Evolutionary conservation across 2,797 vertebrate genomes (phyloP), one percentile per base, ranked within the genome.

Genomic region (Sebastes oblongus): DNA sequence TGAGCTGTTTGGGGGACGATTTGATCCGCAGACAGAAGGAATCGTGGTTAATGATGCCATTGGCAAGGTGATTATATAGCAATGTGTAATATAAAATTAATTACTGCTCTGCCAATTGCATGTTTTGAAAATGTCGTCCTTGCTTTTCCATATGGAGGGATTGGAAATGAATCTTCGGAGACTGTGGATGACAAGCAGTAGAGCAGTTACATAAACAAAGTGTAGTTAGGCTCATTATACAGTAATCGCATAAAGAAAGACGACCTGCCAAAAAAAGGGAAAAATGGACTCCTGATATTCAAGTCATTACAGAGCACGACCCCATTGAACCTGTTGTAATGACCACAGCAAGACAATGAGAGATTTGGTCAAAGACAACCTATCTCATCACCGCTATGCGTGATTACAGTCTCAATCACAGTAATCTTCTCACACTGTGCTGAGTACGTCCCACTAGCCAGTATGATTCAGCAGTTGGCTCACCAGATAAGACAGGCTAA

Each of bases 31-130:
- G 83, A 82, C 74, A 77, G 72, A 87, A 80, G 56, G 79, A 84
- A 70, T 79, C 6, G 5, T 82, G 72, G 59, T 81, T 89, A 87
- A 89, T 84, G 88, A 83, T 64, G 77, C 88, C 70, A 76, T 81
- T 70, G 83, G 82, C 77, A 70, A 85, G 81, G 75, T 80, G 76
- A 81, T 87, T 87, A 78, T 79, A 74, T 55, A 29, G 78, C 75
- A 58, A 62, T 65, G 82, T 66, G 82, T 81, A 25, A 72, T 77
- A 64, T 81, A 32, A 79, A 80, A 79, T 88, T 59, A 87, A 85
- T 88, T 79, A 83, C 66, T 34, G n/a, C 59, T 85, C 59, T 61
- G 80, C 50, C 72, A 66, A 27, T 84, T 81, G 74, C 59, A 22
- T 82, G 69, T 84, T 82, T 72, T 56, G 24, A 58, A 83, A 78